A percentile compares a stretch with the other conserved stretches of the same genome.
These are phyloP conservation scores for Arbacia lixula DNA, from an alignment of 53 echinoderm and acorn worm genomes.

Conservation along the genomic window DNA sequence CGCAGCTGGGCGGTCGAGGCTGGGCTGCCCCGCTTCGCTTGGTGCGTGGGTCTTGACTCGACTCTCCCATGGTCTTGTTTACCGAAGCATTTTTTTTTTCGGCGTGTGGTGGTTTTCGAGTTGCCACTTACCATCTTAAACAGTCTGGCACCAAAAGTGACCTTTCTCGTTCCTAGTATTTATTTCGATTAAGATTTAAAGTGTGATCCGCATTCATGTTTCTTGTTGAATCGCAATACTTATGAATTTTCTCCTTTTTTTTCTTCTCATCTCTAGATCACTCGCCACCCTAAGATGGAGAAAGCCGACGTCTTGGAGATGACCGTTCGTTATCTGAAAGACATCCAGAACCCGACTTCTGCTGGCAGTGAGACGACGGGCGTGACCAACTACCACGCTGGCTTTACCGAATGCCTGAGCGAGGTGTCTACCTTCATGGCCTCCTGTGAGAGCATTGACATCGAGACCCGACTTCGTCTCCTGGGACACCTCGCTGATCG, in stretches of 20 bases:
- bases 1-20: slow-evolving; percentile 20
- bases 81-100: too few relatives aligned
- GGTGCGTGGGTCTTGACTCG: too few relatives aligned
- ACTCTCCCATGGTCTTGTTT: too few relatives aligned
- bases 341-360: slow-evolving; percentile 70
- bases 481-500: slow-evolving; percentile 85
- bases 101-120: too few relatives aligned
- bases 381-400: slow-evolving; percentile 86
- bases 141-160: too few relatives aligned
- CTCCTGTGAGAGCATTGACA: slow-evolving; percentile 75
- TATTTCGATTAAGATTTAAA: too few relatives aligned
- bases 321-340: slow-evolving; percentile 85
- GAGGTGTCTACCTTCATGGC: slow-evolving; percentile 87
- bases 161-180: too few relatives aligned
- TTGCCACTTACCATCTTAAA: too few relatives aligned
- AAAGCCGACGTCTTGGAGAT: slow-evolving; percentile 97
- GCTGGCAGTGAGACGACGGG: slow-evolving; percentile 18
- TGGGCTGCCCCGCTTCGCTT: background rate
- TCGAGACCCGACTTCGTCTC: slow-evolving; percentile 81
- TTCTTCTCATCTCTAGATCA: slow-evolving; percentile 64
- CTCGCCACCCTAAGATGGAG: slow-evolving; percentile 88
- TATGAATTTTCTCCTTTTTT: background rate
- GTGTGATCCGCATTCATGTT: background rate
- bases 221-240: slow-evolving; percentile 4
- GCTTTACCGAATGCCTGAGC: slow-evolving; percentile 92